Conservation (phyloP, 1,140 invertebrate species). For the Temnothorax curvispinosus region DNA sequence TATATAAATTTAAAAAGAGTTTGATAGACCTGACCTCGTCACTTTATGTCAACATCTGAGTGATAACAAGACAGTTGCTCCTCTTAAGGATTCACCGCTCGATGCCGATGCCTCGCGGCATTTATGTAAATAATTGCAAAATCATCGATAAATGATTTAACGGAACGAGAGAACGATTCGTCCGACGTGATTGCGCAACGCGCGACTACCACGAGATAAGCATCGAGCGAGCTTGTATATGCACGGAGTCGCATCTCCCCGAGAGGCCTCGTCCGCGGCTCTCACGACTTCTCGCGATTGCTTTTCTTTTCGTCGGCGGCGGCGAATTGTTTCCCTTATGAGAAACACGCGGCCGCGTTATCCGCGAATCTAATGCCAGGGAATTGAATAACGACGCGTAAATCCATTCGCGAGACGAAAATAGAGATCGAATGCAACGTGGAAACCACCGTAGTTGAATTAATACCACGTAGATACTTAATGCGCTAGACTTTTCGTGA, state of each 20-base stretch:
- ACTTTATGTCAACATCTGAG: neutral
- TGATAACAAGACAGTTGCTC: conserved; percentile 24
- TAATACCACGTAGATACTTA: conserved; percentile 38
- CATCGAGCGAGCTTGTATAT: conserved; percentile 43
- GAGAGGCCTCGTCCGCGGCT: conserved; percentile 26
- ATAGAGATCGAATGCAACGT: conserved; percentile 16
- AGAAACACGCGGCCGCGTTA: conserved; percentile 59
- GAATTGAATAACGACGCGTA: conserved; percentile 44
- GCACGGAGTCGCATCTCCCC: conserved; percentile 29
- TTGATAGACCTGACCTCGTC: neutral
- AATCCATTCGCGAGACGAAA: conserved; percentile 39
- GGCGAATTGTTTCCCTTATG: conserved; percentile 61
- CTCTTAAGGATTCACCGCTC: conserved; percentile 10
- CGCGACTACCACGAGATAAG: conserved; percentile 50
- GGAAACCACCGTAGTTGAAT: conserved; percentile 25
- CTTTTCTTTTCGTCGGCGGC: conserved; percentile 12
- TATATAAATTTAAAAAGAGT: neutral
- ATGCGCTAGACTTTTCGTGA: conserved; percentile 7
- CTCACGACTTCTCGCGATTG: conserved; percentile 61
- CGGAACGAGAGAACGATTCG: conserved; percentile 43
- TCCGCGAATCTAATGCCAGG: conserved; percentile 8
- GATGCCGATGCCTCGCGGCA: neutral
- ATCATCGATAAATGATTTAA: conserved; percentile 62
- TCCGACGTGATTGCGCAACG: conserved; percentile 60
- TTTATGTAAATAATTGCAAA: conserved; percentile 54